Base-by-base conservation (phyloP, 1,140 invertebrate species). In the Hydropsyche tenuis region DNA sequence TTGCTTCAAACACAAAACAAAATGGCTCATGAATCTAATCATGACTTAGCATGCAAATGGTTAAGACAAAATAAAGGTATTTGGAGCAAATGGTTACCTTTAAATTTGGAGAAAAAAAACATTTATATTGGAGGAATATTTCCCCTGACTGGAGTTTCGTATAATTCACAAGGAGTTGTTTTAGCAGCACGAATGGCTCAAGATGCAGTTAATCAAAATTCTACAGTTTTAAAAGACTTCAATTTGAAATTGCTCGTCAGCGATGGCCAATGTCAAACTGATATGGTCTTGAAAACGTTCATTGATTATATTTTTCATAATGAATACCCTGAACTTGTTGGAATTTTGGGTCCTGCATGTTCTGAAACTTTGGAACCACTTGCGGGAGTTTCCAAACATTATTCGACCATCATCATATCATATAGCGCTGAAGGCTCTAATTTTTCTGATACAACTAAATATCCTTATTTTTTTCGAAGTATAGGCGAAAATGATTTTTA, bases 401-500 rank as follows among this genome's bases (percentile, higher is more conserved):
- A 91, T 77, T 89, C 89, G 72, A 92, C 90, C 23, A 85, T 93
- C 42, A 88, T 93, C 0, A 90, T 95, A 48, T 94, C 92, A 42
- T 96, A 95, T 80, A 91, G 91, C 72, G 93, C 93, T 1, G 93
- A 95, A 80, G 92, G 92, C 0, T 87, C 89, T 0, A 88, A 87
- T 62, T 90, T 93, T 77, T 88, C 87, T 0, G 89, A 94, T 81
- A 85, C 90, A 18, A 80, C 85, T 0, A 89, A 89, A 69, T 95
- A 94, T 84, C 93, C 93, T 0, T 94, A 91, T 78, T 95, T 95
- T 81, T 95, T 93, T 80, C 81, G 93, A 0, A 95, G 93, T 0
- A 93, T 94, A 74, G 93, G 93, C 1, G 91, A 93, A 79, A 93
- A 94, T 78, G 88, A 88, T 27, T 89, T 93, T 72, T 94, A 93